Evolutionary conservation across 2,113 vertebrate genomes (phyloP), one percentile per base, ranked within the genome.

Genomic region (Monarcha castaneiventris): DNA sequence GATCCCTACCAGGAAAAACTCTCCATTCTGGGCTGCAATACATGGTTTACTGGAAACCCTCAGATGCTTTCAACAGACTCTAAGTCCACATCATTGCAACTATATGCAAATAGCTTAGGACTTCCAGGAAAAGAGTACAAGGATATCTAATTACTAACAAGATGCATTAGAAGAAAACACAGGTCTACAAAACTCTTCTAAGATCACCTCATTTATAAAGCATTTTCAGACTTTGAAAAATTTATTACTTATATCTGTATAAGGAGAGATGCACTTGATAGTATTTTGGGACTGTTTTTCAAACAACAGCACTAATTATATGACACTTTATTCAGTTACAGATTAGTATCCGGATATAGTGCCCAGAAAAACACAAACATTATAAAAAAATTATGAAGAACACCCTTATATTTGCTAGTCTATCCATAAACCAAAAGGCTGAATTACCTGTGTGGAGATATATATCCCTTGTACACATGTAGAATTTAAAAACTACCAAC

Each of bases 401-500:
- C 13, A 58, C 5, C 11, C 46, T 54, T 23, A 21, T 61, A 44
- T 48, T 79, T 11, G 35, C 29, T 27, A 58, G 16, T 11, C 3
- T 84, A 43, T 35, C 20, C 6, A 27, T 35, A 74, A 92, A 64
- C 1, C 2, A 14, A 51, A 78, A 80, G 9, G 6, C 4, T 71
- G 15, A 66, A 27, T 62, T 55, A 44, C 3, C 3, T 54, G 7
- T 51, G 4, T 62, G 20, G 10, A 80, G 10, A 35, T 46, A 27
- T 7, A 52, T 17, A 41, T 7, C 6, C 4, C 8, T 73, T 32
- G 1, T 7, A 49, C 11, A 43, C 4, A 30, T 1, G 2, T 23
- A 58, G 4, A 32, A 3, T 79, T 52, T 21, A 32, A 41, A 84
- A 73, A 35, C 49, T 39, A 41, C 2, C 8, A 62, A 15, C 7